Evolutionary conservation across 2,113 vertebrate species (phyloP), one percentile per base, ranked within the genome.

Genomic region (Riparia riparia): DNA sequence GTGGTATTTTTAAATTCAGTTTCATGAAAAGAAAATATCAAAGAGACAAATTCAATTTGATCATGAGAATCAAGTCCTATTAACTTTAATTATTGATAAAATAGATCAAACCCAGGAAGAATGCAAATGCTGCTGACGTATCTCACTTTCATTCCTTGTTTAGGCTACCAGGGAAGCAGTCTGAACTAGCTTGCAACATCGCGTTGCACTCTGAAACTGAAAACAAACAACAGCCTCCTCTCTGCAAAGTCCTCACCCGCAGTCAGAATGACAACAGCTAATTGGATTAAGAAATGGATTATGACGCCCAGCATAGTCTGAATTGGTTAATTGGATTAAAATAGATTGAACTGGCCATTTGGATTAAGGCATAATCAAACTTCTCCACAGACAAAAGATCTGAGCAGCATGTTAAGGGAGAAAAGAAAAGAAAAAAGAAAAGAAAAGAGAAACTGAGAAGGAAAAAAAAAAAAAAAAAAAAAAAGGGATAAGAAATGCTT

Each of bases 281-380:
- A 98, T 97, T 97, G 96, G 95, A 97, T 98, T 97, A 97, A 97
- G 92, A 97, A 89, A 87, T 93, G 96, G 96, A 95, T 95, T 97
- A 89, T 94, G 96, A 97, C 97, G 96, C 94, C 82, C 85, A 88
- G 90, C 86, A 90, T 94, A 94, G 97, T 95, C 91, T 88, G 91
- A 90, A 77, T 94, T 47, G 5, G 53, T 91, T 96, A 96, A 96
- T 95, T 95, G 95, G 96, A 95, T 96, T 96, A 95, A 95, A 96
- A 95, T 90, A 92, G 78, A 96, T 94, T 93, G 95, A 92, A 83
- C 79, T 86, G 80, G 94, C 91, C 97, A 95, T 97, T 98, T 97
- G 96, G 93, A 98, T 97, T 95, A 97, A 96, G 94, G 97, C 96
- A 90, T 93, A 97, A 98, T 90, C 91, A 97, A 97, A 96, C 91